Evolutionary conservation across 2,888 invertebrate species (phyloP), one percentile per base, ranked within the genome.

Genomic region (Drepana falcataria): DNA sequence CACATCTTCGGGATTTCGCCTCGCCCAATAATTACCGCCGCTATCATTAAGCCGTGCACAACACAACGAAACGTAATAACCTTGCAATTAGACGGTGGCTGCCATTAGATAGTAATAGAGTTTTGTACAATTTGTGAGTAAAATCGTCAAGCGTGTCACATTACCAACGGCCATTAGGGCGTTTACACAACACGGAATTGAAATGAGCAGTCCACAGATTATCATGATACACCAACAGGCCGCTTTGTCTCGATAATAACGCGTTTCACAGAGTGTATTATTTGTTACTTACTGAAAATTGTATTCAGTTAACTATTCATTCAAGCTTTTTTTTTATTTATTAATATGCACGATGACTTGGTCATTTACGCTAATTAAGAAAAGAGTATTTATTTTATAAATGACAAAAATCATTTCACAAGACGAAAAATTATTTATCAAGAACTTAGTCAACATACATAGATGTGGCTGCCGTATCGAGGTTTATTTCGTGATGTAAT

Each of bases 111-210:
- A 79, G 85, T 89, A 91, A 91, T 91, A 91, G 90, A 89, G 90
- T 90, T 91, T 88, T 80, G 89, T 90, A 90, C 89, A 88, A 88
- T 90, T 91, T 91, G 89, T 90, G 88, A 88, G 89, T 87, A 87
- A 86, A 90, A 90, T 90, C 91, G 91, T 90, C 91, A 90, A 90
- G 90, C 91, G 91, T 91, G 88, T 90, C 91, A 88, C 91, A 89
- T 91, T 90, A 91, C 90, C 82, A 79, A 81, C 71, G 74, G 79
- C 87, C 90, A 91, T 91, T 91, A 91, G 87, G 88, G 85, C 87
- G 85, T 90, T 90, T 90, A 90, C 85, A 90, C 86, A 89, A 90
- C 87, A 85, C 85, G 83, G 84, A 89, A 90, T 91, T 88, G 90
- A 89, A 90, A 89, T 87, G 85, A 85, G 85, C 85, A 82, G 84